Evolutionary conservation across 2,113 vertebrate genomes (phyloP).

Genomic region (Hypomesus transpacificus): DNA sequence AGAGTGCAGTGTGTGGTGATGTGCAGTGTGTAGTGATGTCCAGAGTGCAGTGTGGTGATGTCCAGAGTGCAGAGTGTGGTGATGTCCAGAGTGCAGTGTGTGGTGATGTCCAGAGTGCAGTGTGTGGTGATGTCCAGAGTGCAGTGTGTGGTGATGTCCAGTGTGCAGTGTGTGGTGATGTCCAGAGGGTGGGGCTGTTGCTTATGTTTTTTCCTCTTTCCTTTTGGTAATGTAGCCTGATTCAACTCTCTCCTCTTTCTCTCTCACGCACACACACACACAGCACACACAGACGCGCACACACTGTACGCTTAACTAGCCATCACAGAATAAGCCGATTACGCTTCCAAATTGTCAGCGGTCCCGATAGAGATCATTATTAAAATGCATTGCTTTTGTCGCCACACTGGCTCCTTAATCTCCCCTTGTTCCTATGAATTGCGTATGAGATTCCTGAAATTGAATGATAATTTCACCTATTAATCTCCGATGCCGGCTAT

Average conservation of each 20-base stretch:
- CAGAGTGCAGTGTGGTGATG: constrained; percentile 44
- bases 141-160: too few relatives aligned
- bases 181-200: constrained; percentile 44
- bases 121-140: too few relatives aligned
- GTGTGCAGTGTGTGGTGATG: too few relatives aligned
- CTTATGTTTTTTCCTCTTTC: constrained; percentile 19
- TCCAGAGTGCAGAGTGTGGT: too few relatives aligned
- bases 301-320: constrained; percentile 79
- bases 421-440: constrained; percentile 93
- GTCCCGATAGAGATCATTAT: constrained; percentile 76
- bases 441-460: constrained; percentile 98
- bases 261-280: constrained; percentile 6
- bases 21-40: too few relatives aligned
- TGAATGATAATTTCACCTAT: constrained; percentile 99
- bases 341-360: constrained; percentile 71
- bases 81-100: constrained; percentile 42
- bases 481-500: constrained; percentile 96
- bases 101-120: constrained; percentile 31
- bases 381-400: constrained; percentile 89
- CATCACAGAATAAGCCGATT: constrained; percentile 88
- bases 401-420: constrained; percentile 88
- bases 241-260: background rate
- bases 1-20: constrained; percentile 40
- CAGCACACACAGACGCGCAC: constrained; percentile 29
- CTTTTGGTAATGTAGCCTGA: constrained; percentile 13